These are phyloP conservation scores for Lophius piscatorius DNA, from an alignment of 2,113 vertebrate genomes.

Conservation along the genomic window DNA sequence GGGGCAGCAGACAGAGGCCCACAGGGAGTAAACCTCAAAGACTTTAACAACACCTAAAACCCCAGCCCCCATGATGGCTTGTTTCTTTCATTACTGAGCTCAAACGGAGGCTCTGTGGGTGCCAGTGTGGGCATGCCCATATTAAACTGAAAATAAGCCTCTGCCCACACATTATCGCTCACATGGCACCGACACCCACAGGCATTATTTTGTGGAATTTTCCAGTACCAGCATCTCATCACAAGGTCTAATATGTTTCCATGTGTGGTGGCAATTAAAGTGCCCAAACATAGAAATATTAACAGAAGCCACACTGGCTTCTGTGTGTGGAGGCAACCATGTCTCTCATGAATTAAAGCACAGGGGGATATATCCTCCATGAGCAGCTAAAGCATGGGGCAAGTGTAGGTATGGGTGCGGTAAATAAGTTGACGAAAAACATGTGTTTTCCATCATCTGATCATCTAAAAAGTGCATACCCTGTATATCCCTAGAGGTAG, in stretches of 20 bases:
- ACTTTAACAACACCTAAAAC: constrained; percentile 79
- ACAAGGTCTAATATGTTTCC: constrained; percentile 70
- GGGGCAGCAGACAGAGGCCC: constrained; percentile 71
- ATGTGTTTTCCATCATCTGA: constrained; percentile 20
- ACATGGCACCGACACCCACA: constrained; percentile 75
- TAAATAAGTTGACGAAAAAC: too few relatives aligned
- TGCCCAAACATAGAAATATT: constrained; percentile 61
- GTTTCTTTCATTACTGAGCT: constrained; percentile 75
- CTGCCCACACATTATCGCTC: constrained; percentile 78
- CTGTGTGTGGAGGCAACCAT: constrained; percentile 46
- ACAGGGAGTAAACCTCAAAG: constrained; percentile 77
- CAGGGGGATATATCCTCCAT: constrained; percentile 22
- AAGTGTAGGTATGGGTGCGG: too few relatives aligned
- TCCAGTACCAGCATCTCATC: constrained; percentile 75
- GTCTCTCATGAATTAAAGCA: constrained; percentile 50
- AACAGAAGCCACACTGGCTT: constrained; percentile 67
- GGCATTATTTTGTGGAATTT: constrained; percentile 76
- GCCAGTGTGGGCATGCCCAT: constrained; percentile 72
- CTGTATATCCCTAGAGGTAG: too few relatives aligned
- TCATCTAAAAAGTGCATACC: background rate
- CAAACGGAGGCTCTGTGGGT: constrained; percentile 72
- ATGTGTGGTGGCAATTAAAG: constrained; percentile 71
- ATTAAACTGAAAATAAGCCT: constrained; percentile 77
- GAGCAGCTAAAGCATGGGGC: background rate
- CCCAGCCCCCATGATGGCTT: constrained; percentile 68